phyloP scores from a whole-genome alignment of 2,888 invertebrate genomes.

The Galeruca laticollis region DNA sequence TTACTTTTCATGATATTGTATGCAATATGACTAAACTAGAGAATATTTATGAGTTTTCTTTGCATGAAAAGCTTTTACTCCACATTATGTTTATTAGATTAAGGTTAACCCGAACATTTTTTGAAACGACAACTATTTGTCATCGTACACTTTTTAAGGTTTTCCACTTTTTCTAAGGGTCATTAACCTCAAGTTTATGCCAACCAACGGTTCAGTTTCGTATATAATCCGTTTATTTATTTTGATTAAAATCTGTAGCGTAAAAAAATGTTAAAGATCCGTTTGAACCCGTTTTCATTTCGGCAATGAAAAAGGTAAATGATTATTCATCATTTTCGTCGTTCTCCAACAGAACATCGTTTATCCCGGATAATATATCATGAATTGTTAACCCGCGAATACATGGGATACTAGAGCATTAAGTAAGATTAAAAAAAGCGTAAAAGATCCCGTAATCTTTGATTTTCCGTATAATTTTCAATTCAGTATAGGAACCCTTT shows the following conservation, averaged over 20 bases:
- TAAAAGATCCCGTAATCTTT: background rate
- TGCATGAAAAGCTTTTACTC: background rate
- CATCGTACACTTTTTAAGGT: background rate
- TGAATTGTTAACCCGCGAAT: slow-evolving; percentile 4
- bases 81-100: background rate
- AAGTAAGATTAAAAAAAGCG: slow-evolving; percentile 4
- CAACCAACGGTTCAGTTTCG: background rate
- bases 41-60: background rate
- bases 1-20: background rate
- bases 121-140: background rate
- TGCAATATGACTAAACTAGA: background rate
- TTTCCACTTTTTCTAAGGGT: background rate
- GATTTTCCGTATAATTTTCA: background rate
- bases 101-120: background rate
- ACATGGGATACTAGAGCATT: slow-evolving; percentile 12
- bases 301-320: slow-evolving; percentile 32
- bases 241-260: slow-evolving; percentile 21
- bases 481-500: background rate
- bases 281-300: slow-evolving; percentile 17
- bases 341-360: slow-evolving; percentile 27
- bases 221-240: slow-evolving; percentile 2
- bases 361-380: slow-evolving; percentile 35
- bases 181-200: background rate
- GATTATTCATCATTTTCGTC: slow-evolving; percentile 32
- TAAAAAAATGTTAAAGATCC: slow-evolving; percentile 25